These are phyloP conservation scores for Nemotelus nigrinus DNA, from an alignment of 2,888 invertebrate genomes.

Conservation along the genomic window DNA sequence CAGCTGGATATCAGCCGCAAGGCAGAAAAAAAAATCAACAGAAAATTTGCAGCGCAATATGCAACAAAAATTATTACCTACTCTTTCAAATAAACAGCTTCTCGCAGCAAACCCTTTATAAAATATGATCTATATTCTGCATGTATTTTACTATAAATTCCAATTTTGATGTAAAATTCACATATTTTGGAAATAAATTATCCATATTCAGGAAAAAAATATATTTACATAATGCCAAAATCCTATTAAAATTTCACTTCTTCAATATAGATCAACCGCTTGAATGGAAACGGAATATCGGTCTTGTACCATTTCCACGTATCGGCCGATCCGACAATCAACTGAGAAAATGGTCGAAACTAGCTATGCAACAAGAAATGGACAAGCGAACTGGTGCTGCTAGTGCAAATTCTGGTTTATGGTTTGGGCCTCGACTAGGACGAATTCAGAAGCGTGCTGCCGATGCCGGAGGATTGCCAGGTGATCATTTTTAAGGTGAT, in stretches of 20 bases:
- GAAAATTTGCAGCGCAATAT: no score
- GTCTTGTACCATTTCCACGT: conserved; percentile 65
- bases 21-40: no score
- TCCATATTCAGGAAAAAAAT: background rate
- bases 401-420: conserved; percentile 67
- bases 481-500: conserved; percentile 53
- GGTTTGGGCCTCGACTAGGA: conserved; percentile 77
- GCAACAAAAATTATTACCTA: no score
- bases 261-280: conserved; percentile 57
- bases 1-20: no score
- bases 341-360: conserved; percentile 61
- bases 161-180: no score
- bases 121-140: no score
- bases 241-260: background rate
- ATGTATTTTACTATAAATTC: no score
- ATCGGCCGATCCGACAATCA: conserved; percentile 64
- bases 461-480: conserved; percentile 47
- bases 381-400: conserved; percentile 60
- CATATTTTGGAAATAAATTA: no score
- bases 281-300: conserved; percentile 61
- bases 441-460: conserved; percentile 63
- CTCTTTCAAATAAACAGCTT: no score
- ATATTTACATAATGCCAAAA: background rate
- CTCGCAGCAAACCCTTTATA: no score
- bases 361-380: conserved; percentile 57